Conservation (phyloP, 2,888 invertebrate genomes). For the Conops quadrifasciatus region DNA sequence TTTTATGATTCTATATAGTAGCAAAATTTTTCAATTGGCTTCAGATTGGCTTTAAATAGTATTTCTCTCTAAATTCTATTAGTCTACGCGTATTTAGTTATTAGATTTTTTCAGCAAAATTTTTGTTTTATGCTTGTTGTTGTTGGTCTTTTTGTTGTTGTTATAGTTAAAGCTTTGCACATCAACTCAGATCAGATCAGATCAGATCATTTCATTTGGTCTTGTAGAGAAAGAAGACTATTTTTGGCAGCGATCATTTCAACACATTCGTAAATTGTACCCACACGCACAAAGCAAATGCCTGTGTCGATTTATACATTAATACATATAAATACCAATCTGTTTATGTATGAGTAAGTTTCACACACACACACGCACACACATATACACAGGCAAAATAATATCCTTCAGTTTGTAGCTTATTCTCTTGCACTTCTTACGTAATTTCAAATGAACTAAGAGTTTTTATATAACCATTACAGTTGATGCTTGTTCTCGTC, state of each 20-base stretch:
- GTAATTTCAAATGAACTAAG: constrained; percentile 6
- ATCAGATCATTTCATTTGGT: background rate
- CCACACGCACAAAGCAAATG: background rate
- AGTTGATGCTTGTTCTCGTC: too few species aligned
- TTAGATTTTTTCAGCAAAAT: background rate
- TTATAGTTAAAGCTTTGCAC: constrained; percentile 20
- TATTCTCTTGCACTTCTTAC: constrained; percentile 16
- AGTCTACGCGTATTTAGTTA: too few species aligned
- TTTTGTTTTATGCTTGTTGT: constrained; percentile 28
- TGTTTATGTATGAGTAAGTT: background rate
- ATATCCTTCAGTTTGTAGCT: constrained; percentile 13
- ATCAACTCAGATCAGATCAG: constrained; percentile 12
- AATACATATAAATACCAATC: background rate
- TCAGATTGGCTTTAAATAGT: too few species aligned
- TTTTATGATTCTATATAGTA: too few species aligned
- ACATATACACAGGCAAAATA: background rate
- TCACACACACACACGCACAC: background rate
- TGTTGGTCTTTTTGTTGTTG: constrained; percentile 23
- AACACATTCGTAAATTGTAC: background rate
- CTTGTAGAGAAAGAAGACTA: constrained; percentile 19
- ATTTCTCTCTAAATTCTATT: too few species aligned
- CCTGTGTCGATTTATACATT: too few species aligned
- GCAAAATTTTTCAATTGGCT: too few species aligned
- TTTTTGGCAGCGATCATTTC: constrained; percentile 11
- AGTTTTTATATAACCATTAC: constrained; percentile 25